Evolutionary conservation across 2,888 invertebrate species (phyloP), one percentile per base, ranked within the genome.

Genomic region (Charanyca ferruginea): DNA sequence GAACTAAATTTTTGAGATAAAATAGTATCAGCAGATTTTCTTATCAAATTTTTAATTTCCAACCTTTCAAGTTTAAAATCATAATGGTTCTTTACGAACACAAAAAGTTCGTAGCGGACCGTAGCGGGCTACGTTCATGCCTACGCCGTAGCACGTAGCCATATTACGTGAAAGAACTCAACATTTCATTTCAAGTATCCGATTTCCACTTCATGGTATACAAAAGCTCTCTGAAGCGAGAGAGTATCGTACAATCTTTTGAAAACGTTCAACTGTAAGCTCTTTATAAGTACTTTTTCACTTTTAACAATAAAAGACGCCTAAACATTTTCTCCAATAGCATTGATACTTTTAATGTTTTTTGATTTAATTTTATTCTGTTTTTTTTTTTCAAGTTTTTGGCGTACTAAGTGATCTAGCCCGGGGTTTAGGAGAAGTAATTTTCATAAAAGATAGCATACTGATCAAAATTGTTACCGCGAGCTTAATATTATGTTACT

Each of bases 81-180:
- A 45, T 53, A 45, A 63, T 75, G 16, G 16, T 23, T 49, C 5
- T 0, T 35, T 44, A 41, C 51, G 2, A 53, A 22, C 16, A 35
- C 28, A 63, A 54, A 41, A 35, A 42, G 16, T 44, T 11, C 20
- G 70, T 70, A 69, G 63, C 66, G 49, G n/a, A 6, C 41, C 49
- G 58, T 66, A 69, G 68, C 47, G 13, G 51, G 64, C 79, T 78
- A 79, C 77, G 69, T 13, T 58, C 57, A 42, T 63, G 51, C 28
- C 84, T 85, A 82, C 81, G 77, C 41, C 77, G 83, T 83, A 83
- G 80, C 83, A 79, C 83, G 81, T 84, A 77, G 66, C 71, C 59
- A 57, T 53, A 73, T 76, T 67, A 65, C 59, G 59, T 48, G 59
- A 77, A 70, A 73, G 59, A 73, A 69, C 74, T 73, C 73, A 71